Percentiles rank a stretch among this genome's conserved stretches.
Conservation (phyloP, 2,113 vertebrate species). For the Calyptomena viridis region DNA sequence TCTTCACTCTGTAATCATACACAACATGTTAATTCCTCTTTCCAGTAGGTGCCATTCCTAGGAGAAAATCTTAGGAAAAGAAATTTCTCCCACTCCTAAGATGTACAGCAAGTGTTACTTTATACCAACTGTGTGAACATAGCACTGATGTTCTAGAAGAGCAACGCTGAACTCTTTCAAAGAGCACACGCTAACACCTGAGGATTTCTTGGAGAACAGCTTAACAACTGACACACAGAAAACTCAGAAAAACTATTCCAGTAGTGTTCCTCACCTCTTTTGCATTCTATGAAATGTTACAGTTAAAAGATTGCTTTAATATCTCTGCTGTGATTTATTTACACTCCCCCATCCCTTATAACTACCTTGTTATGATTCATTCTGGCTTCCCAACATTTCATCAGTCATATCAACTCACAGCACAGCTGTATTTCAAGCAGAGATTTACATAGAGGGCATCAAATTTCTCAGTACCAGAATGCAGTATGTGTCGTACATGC, state of each 20-base stretch:
- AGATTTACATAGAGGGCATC: background rate
- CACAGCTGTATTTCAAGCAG: background rate
- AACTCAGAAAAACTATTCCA: background rate
- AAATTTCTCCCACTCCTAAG: background rate
- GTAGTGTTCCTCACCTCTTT: background rate
- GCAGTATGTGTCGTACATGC: background rate
- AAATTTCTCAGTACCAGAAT: background rate
- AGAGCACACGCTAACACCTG: background rate
- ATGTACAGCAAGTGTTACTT: background rate
- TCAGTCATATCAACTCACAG: background rate
- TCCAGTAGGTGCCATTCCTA: background rate
- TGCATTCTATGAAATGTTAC: background rate
- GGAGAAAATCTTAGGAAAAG: background rate
- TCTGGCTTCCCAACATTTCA: background rate
- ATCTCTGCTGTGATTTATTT: constrained; percentile 38
- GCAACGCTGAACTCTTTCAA: background rate
- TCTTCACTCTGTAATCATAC: background rate
- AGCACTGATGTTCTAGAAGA: background rate
- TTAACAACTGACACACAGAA: background rate
- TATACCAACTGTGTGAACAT: background rate
- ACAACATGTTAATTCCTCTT: background rate
- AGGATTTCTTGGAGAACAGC: background rate
- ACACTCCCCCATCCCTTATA: background rate
- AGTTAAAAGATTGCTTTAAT: constrained; percentile 12
- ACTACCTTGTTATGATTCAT: constrained; percentile 31